Evolutionary conservation across 2,113 vertebrate species (phyloP).

Genomic region (Gnathonemus longibarbis): DNA sequence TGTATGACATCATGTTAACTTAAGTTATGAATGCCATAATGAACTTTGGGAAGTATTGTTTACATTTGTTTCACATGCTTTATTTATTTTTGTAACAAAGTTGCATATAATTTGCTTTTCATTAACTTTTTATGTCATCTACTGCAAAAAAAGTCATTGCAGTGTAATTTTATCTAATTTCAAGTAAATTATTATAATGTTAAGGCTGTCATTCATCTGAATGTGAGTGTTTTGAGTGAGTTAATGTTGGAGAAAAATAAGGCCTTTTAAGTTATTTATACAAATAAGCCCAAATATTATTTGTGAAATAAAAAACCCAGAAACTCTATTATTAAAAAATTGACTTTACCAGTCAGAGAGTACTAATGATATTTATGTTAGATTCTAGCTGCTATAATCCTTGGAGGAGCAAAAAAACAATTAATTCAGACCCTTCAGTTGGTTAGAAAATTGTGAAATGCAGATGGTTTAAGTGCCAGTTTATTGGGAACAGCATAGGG

Average conservation of each 20-base stretch:
- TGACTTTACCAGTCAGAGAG: not conserved
- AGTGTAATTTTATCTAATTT: conserved; percentile 1
- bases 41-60: conserved; percentile 45
- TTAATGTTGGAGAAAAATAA: conserved; percentile 30
- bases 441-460: not conserved
- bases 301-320: not conserved
- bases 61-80: conserved; percentile 45
- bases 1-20: conserved; percentile 32
- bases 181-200: not conserved
- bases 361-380: not conserved
- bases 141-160: not conserved
- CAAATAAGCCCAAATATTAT: conserved; percentile 11
- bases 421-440: not conserved
- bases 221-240: conserved; percentile 36
- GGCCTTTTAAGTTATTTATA: conserved; percentile 34
- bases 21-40: conserved; percentile 52
- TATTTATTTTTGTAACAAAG: conserved; percentile 50
- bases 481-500: not conserved
- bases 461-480: conserved; percentile 18
- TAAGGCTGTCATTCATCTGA: not conserved
- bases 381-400: conserved; percentile 12
- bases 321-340: not conserved
- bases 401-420: not conserved
- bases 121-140: conserved; percentile 8
- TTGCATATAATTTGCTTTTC: conserved; percentile 14